Conservation (phyloP, 1,140 invertebrate genomes). For the Scaptomyza pallida region DNA sequence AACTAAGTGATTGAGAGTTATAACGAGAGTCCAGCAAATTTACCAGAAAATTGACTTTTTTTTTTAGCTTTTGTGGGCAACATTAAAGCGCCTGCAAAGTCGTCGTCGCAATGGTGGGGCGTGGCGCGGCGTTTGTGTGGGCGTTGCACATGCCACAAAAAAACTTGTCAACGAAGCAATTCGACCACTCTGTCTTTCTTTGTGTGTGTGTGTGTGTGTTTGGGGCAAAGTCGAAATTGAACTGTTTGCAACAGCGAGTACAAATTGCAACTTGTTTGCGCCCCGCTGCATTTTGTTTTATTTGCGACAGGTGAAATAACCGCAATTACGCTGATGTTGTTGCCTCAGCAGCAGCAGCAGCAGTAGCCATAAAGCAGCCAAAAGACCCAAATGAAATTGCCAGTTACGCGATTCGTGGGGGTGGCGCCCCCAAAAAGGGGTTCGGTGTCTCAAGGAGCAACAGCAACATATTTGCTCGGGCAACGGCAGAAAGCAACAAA, state of each 20-base stretch:
- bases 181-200: conserved; percentile 20
- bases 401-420: conserved; percentile 17
- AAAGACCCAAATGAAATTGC: conserved; percentile 66
- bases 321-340: conserved; percentile 75
- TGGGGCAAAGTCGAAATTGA: conserved; percentile 63
- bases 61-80: conserved; percentile 76
- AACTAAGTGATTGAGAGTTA: conserved; percentile 82
- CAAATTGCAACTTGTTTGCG: conserved; percentile 80
- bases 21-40: conserved; percentile 79
- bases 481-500: conserved; percentile 62
- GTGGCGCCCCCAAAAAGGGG: not conserved
- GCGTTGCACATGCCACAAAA: conserved; percentile 51
- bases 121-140: conserved; percentile 10
- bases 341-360: too few species aligned
- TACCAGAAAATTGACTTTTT: conserved; percentile 84
- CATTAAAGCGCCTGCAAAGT: conserved; percentile 67
- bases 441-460: not conserved
- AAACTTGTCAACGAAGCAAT: conserved; percentile 65
- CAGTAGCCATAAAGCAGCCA: conserved; percentile 17
- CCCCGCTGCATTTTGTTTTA: conserved; percentile 77
- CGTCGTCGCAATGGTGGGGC: not conserved
- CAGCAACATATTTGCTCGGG: conserved; percentile 66
- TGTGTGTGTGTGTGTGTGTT: conserved; percentile 5
- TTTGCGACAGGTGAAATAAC: conserved; percentile 81
- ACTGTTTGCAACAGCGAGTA: conserved; percentile 73